Evolutionary conservation across 2,797 vertebrate species (phyloP), one percentile per base, ranked within the genome.

Genomic region (Helicolenus hilgendorfi): DNA sequence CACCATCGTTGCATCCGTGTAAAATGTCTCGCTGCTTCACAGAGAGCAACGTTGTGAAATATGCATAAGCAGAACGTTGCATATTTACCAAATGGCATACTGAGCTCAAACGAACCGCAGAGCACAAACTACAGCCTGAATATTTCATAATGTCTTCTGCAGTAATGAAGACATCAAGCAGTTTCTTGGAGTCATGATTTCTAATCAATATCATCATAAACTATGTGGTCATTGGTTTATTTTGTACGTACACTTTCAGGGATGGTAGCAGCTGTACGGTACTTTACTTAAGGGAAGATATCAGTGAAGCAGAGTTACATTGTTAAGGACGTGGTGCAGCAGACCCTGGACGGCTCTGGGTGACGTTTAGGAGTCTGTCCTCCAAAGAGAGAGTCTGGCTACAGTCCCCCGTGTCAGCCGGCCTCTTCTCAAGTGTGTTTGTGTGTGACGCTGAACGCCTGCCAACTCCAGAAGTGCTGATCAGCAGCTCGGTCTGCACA

Each of bases 381-480:
- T 80, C 65, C 76, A 53, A 58, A 64, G n/a, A 63, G 22, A 15
- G 27, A 65, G 65, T 56, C 10, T 69, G 38, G 20, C 56, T 62
- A 33, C 68, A 38, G 59, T 60, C 26, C 26, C 2, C 4, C 2
- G 24, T 7, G 0, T 76, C 60, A 64, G 38, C 24, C 20, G 18
- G 15, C 38, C 13, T 41, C 60, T 26, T 26, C 72, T 38, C 26
- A 89, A 79, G 22, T 59, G 56, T 59, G 55, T 53, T 24, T 64
- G 62, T 63, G 72, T 83, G 72, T 41, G 72, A 79, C 20, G 22
- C 77, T 83, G 76, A 80, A 84, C 11, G 6, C 26, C 71, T 73
- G 84, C 84, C 74, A 77, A 24, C 58, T 72, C 22, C 71, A 70
- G 69, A 77, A 79, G 58, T 49, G 76, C 88, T 75, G 82, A 90